Percentiles rank a stretch among this genome's conserved stretches.
Evolutionary conservation across 1,140 invertebrate species (phyloP).

Genomic region (Manduca sexta): DNA sequence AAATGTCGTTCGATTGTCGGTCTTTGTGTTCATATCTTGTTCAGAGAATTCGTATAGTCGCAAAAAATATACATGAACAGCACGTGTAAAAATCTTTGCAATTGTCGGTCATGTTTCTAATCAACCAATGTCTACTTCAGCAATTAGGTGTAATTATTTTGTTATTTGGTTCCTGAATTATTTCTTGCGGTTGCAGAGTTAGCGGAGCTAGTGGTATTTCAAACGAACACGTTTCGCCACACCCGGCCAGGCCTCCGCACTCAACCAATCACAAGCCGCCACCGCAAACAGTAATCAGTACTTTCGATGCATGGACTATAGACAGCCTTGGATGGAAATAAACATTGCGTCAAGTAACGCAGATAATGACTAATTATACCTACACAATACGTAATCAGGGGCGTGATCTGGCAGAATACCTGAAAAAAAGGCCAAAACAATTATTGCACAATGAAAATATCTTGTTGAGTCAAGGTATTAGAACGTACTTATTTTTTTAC

Average conservation of each 20-base stretch:
- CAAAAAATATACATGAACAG: slow-evolving; percentile 20
- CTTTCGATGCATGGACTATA: slow-evolving; percentile 55
- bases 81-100: slow-evolving; percentile 1
- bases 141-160: not conserved
- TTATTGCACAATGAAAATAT: not conserved
- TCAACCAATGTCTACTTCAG: not conserved
- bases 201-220: slow-evolving; percentile 32
- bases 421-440: not conserved
- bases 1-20: slow-evolving; percentile 5
- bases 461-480: no score
- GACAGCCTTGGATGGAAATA: slow-evolving; percentile 47
- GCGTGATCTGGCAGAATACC: not conserved
- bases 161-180: slow-evolving; percentile 33
- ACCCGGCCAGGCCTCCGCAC: slow-evolving; percentile 58
- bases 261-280: slow-evolving; percentile 45
- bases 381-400: not conserved
- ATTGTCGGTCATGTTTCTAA: not conserved
- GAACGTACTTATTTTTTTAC: no score
- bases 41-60: slow-evolving; percentile 6
- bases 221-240: slow-evolving; percentile 49
- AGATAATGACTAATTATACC: slow-evolving; percentile 16
- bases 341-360: slow-evolving; percentile 40
- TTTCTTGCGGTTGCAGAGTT: slow-evolving; percentile 28
- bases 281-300: slow-evolving; percentile 46
- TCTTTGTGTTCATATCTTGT: slow-evolving; percentile 3